Base-by-base conservation (phyloP, 2,797 vertebrate species). In the Danio tinwini region DNA sequence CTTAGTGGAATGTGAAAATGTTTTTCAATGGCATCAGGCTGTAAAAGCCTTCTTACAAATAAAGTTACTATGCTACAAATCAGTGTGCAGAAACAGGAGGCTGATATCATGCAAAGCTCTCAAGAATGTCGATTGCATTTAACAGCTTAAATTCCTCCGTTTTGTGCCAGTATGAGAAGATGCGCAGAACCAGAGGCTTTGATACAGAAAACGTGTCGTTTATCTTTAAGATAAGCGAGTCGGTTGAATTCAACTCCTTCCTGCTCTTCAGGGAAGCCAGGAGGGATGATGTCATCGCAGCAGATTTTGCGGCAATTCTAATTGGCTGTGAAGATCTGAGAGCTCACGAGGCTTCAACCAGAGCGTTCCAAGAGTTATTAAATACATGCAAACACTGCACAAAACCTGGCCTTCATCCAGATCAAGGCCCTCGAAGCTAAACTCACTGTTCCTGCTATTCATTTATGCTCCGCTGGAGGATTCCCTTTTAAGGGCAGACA, bases 401-500 rank as follows among this genome's bases (percentile, higher is more conserved):
- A 82, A 87, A 86, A 79, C 5, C 0, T 19, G 56, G 17, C 29
- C 72, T 70, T 69, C 47, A 50, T 49, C 13, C 29, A 45, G 68
- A 79, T 71, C 67, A 78, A 59, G 39, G 63, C 67, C 65, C 65
- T 39, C 29, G 5, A 53, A 62, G 44, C 44, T 29, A 71, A 63
- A 78, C 76, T 47, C 29, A 78, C 45, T 59, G 21, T 42, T 70
- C 8, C 76, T 70, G 76, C 45, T 59, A 61, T 71, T 71, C 16
- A 70, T 62, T 62, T 81, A 44, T 3, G 56, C 14, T 67, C 39
- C 1, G 6, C 55, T 59, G 39, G 37, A 21, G 64, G 73, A 67
- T 76, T 91, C 45, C 90, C 90, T 90, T 91, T 87, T 92, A 84
- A 88, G 90, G 90, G 84, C 88, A 90, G 83, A 78, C 14, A 45